Conservation (phyloP, 1,140 invertebrate species). For the Adelges cooleyi region DNA sequence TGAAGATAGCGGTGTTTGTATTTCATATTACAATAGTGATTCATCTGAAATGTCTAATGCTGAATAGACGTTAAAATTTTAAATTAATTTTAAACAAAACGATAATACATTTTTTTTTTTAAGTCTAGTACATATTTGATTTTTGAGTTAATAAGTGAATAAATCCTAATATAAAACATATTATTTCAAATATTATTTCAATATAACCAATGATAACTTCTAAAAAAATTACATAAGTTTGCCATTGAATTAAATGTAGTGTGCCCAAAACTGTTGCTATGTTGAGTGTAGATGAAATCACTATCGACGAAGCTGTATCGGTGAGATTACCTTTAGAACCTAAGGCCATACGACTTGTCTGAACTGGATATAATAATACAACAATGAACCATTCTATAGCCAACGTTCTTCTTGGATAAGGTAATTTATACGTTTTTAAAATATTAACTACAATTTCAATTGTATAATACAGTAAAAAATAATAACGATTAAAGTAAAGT, state of each 20-base stretch:
- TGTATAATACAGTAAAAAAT: slow-evolving; percentile 14
- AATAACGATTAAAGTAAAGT: slow-evolving; percentile 15
- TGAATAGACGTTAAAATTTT: not conserved
- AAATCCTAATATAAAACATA: slow-evolving; percentile 14
- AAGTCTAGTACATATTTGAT: slow-evolving; percentile 22
- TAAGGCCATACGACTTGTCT: slow-evolving; percentile 11
- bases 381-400: slow-evolving; percentile 17
- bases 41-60: not conserved
- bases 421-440: slow-evolving; percentile 16
- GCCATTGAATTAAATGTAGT: slow-evolving; percentile 18
- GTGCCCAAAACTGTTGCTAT: slow-evolving; percentile 5
- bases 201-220: slow-evolving; percentile 20
- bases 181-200: slow-evolving; percentile 7
- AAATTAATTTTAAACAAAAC: not conserved
- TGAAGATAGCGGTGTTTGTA: slow-evolving; percentile 20
- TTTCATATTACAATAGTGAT: not conserved
- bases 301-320: slow-evolving; percentile 13
- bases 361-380: slow-evolving; percentile 6
- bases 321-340: slow-evolving; percentile 20
- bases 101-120: too few relatives aligned
- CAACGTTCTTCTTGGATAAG: slow-evolving; percentile 1
- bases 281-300: slow-evolving; percentile 20
- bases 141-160: slow-evolving; percentile 22
- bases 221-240: slow-evolving; percentile 19
- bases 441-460: slow-evolving; percentile 4